Base-by-base conservation (phyloP, 2,113 vertebrate species). In the Turdus rufiventris region DNA sequence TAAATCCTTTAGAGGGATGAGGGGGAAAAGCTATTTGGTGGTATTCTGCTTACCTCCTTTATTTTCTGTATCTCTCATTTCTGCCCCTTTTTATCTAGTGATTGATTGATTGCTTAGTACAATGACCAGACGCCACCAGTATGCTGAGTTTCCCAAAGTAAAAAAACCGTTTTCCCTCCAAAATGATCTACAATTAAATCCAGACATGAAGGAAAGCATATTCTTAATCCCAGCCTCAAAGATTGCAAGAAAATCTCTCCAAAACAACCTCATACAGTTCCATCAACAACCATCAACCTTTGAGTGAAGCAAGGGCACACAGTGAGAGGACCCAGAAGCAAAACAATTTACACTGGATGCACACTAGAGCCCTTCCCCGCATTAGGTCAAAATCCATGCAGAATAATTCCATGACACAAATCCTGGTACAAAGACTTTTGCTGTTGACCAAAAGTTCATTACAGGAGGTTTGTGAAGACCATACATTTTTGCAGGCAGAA, bases 161-260 rank as follows among this genome's bases (percentile, higher is more conserved):
- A 66, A 58, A 93, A 90, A 75, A 65, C 9, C 3, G 31, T 42
- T 94, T 94, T 91, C 38, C n/a, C 50, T 89, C 71, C 78, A 76
- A 62, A 88, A 93, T 82, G 62, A 82, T 62, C 89, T 47, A 77
- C 85, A 70, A 96, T 90, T 92, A 95, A 94, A 91, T 79, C 75
- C 91, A 94, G 85, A 82, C 56, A 92, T 21, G 40, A 80, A 82
- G 71, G 31, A 84, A 66, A 43, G 48, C n/a, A 75, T 43, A 71
- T 56, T 63, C 82, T 82, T 51, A 93, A 91, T 45, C 62, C 18
- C 38, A 50, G 16, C 4, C 1, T 4, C 57, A 62, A 87, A 33
- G 17, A 56, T 12, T 3, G 0, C 17, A 88, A 70, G 40, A 81
- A 85, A 79, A 47, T 62, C 23, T 73, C 76, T 68, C 40, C 53